Evolutionary conservation across 23 tunicate species (phyloP).

Genomic region (Corella eumyota): DNA sequence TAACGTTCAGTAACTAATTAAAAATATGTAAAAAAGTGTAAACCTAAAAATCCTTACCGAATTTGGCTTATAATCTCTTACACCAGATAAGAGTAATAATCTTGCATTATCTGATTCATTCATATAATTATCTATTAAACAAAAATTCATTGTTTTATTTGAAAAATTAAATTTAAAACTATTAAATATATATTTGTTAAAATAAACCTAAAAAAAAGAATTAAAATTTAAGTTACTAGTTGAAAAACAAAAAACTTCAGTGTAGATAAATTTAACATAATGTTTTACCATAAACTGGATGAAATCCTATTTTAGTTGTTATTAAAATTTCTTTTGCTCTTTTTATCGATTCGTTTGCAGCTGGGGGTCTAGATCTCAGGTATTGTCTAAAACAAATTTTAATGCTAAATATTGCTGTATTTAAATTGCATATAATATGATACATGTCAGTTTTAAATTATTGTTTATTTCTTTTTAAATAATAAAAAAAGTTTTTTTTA

Average conservation of each 20-base stretch:
- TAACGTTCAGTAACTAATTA: no score
- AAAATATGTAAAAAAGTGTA: no score
- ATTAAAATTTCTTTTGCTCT: conserved; percentile 57
- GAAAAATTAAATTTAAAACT: not conserved
- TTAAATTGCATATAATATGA: not conserved
- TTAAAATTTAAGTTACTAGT: no score
- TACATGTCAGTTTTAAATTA: no score
- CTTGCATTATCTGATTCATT: conserved; percentile 44
- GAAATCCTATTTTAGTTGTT: conserved; percentile 37
- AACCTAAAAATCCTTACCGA: conserved; percentile 49
- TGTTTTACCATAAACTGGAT: conserved; percentile 64
- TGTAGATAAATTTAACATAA: no score
- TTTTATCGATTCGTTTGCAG: conserved; percentile 72
- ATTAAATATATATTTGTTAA: not conserved
- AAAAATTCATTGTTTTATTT: not conserved
- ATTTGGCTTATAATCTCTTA: conserved; percentile 59
- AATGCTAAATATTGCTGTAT: not conserved
- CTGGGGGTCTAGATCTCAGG: conserved; percentile 61
- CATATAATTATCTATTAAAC: conserved; percentile 18
- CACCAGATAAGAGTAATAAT: conserved; percentile 23
- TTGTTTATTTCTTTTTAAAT: no score
- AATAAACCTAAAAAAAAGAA: not conserved
- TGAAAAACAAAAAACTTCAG: not conserved
- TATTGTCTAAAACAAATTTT: conserved; percentile 51
- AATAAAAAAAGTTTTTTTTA: no score